Base-by-base conservation (phyloP, 2,888 invertebrate species). In the Trachelus tabidus region DNA sequence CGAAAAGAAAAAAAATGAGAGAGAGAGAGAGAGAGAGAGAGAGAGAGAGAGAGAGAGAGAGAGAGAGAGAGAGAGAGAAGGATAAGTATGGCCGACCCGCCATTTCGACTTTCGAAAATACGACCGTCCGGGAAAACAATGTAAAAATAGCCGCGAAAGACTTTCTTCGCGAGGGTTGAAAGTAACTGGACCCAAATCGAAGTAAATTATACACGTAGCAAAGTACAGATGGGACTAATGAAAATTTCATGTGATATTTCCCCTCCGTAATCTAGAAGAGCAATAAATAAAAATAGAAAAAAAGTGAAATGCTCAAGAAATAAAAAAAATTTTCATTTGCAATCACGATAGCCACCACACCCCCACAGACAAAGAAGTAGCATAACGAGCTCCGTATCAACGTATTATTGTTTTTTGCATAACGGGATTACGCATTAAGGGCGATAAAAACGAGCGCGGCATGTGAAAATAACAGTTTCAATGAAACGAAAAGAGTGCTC, bases 91-190 rank as follows among this genome's bases (percentile, higher is more conserved):
- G 79, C 79, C 80, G 79, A 78, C 80, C 81, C 78, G 83, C 79
- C 81, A 79, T 83, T 85, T 82, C 79, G 82, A 85, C 83, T 85
- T 88, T 81, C 85, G 83, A 86, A 87, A 87, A 87, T 84, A 87
- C 88, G 87, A 83, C 78, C 79, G 79, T 78, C 79, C 71, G 78
- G 75, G 82, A 83, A 85, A 87, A 85, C 83, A 77, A 81, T 83
- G 86, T 87, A 88, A 89, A 85, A 89, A 89, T 87, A 87, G 76
- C 77, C 80, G 81, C 82, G 79, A 85, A 85, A 85, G 83, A 86
- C 83, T 86, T 85, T 86, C 84, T 86, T 83, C 83, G 80, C 73
- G 33, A 68, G 71, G 33, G 69, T 12, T 69, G 69, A 69, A 69
- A 30, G 69, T 69, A 69, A 6, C 23, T 40, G 23, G 40, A 6